Evolutionary conservation across 2,113 vertebrate genomes (phyloP).

Genomic region (Myrmecophaga tridactyla): DNA sequence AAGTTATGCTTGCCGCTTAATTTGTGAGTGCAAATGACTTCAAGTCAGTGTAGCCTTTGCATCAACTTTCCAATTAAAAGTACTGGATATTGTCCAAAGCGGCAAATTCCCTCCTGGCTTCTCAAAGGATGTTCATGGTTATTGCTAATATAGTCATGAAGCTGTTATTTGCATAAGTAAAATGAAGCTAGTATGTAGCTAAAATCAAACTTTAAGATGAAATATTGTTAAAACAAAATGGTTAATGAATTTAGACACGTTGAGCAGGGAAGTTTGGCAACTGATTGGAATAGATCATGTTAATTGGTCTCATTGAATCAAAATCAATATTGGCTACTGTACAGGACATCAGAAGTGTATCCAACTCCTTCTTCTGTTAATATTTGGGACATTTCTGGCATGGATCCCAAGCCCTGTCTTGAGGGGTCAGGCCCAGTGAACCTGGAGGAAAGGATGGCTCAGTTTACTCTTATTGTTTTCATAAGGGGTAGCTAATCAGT

Average conservation of each 20-base stretch:
- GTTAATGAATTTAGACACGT: slow-evolving; percentile 74
- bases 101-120: slow-evolving; percentile 71
- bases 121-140: slow-evolving; percentile 77
- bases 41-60: slow-evolving; percentile 60
- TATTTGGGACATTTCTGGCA: not conserved
- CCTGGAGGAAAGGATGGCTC: not conserved
- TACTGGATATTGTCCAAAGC: slow-evolving; percentile 73
- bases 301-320: slow-evolving; percentile 65
- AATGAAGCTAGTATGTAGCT: slow-evolving; percentile 76
- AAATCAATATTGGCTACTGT: slow-evolving; percentile 73
- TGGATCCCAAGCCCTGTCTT: not conserved
- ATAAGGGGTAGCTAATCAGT: not conserved
- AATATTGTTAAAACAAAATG: slow-evolving; percentile 78
- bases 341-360: not conserved
- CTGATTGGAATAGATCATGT: slow-evolving; percentile 71
- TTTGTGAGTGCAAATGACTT: slow-evolving; percentile 67
- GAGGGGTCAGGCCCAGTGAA: fast-evolving
- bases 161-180: slow-evolving; percentile 81
- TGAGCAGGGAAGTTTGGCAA: slow-evolving; percentile 74
- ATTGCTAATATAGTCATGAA: slow-evolving; percentile 74
- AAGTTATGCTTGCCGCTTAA: not conserved
- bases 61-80: slow-evolving; percentile 73
- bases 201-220: slow-evolving; percentile 80
- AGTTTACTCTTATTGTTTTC: not conserved
- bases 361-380: not conserved